Base-by-base conservation (phyloP, 2,113 vertebrate genomes). In the Catagonus wagneri region DNA sequence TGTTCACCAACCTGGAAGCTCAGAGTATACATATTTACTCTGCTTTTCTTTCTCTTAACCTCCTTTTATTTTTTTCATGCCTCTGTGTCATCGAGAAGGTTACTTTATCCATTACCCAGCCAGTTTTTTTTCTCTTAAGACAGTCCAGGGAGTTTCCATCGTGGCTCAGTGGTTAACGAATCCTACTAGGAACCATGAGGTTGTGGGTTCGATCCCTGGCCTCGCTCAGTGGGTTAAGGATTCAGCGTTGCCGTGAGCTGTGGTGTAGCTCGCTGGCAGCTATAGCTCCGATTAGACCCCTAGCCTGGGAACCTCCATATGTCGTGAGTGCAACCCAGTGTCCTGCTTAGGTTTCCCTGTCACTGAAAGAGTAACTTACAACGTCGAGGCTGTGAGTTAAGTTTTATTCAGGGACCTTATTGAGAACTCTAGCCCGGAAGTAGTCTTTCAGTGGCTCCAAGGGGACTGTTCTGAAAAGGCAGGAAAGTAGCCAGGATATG, bases 71-170 rank as follows among this genome's bases (percentile, higher is more conserved):
- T 90, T 68, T 60, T 14, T 6, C 17, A 69, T 75, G 17, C 20
- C 19, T 81, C 22, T 50, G 9, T 85, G 44, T 58, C 56, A 95
- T 92, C 50, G 84, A 94, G 90, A 87, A 58, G 15, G 1, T 85
- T 52, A 83, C 83, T 90, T 95, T 90, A 76, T 79, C 83, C 65
- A 19, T 85, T 76, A 90, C 66, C 83, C 34, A 61, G 54, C n/a
- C 32, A 80, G 29, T 56, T 22, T 90, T 92, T 90, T 93, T n/a
- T 89, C 52, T 39, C 84, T 76, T 34, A 65, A 72, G 3, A 89
- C n/a, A n/a, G n/a, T n/a, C n/a, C n/a, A n/a, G n/a, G n/a, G n/a
- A n/a, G n/a, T n/a, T n/a, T n/a, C n/a, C n/a, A n/a, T n/a, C n/a
- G n/a, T n/a, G n/a, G n/a, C n/a, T n/a, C n/a, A n/a, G n/a, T n/a